Base-by-base conservation (phyloP, 1,140 invertebrate species). In the Drosophila lini region DNA sequence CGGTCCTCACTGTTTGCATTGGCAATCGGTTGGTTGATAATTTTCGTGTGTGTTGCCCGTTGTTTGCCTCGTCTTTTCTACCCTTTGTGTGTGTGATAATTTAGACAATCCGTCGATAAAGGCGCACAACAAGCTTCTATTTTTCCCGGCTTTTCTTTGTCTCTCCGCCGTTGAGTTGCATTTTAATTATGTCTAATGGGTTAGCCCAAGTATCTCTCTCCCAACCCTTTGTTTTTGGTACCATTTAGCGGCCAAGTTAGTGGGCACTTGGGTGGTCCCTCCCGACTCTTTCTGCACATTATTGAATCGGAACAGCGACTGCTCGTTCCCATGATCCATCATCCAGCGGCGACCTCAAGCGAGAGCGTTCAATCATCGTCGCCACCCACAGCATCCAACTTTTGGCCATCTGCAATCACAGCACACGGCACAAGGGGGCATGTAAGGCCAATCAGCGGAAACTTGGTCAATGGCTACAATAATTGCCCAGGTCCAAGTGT, bases 251-350 rank as follows among this genome's bases (percentile, higher is more conserved):
- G 28, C 22, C 16, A 45, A n/a, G 64, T 83, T 70, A 83, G 81
- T 80, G 48, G 74, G 71, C 57, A 71, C 55, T 76, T 53, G 81
- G 74, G 83, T 89, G 83, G 83, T 89, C 84, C 32, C 38, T 42
- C 19, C 19, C 75, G 59, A 25, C 38, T 47, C 52, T 67, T 69
- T 80, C 58, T 60, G 63, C 74, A 69, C 63, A 67, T 52, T 56
- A 62, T 62, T 50, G 57, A 55, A 57, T 45, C 32, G 34, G 40
- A 41, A 44, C 36, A 47, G 38, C 22, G 56, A 62, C 47, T 57
- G 41, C 78, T 89, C 84, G 41, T 83, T 89, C 84, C 84, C 85
- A 89, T 89, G 85, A 89, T 89, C 84, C 84, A 89, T 89, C 84
- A 89, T 78, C 34, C 28, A 16, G n/a, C 40, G 45, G 28, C 56